These are phyloP conservation scores for Tachina lurida DNA, from an alignment of 2,888 invertebrate species.

Conservation along the genomic window DNA sequence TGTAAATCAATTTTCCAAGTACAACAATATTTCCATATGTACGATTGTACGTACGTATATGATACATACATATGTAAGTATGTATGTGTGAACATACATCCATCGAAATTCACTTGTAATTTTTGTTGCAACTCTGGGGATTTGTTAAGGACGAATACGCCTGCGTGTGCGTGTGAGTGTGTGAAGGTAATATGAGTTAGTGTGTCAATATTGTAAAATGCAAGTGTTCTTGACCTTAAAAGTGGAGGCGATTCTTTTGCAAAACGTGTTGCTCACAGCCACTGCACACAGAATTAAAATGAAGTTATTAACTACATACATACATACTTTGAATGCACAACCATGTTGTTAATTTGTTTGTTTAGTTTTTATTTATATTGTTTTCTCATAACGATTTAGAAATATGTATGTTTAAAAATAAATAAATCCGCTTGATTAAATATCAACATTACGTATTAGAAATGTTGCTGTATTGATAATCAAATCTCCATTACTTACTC, in stretches of 20 bases:
- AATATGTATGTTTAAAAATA: conserved; percentile 45
- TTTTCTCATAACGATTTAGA: conserved; percentile 43
- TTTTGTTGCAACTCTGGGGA: conserved; percentile 31
- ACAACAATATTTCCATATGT: background rate
- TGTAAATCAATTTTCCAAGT: conserved; percentile 6
- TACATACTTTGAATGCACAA: conserved; percentile 43
- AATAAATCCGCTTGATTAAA: conserved; percentile 66
- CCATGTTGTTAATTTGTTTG: conserved; percentile 26
- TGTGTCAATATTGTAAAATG: conserved; percentile 48
- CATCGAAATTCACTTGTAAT: background rate
- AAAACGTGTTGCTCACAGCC: conserved; percentile 30
- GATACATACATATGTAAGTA: background rate
- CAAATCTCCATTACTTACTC: conserved; percentile 50
- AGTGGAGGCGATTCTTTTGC: conserved; percentile 38
- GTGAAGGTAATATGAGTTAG: conserved; percentile 40
- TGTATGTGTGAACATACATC: background rate
- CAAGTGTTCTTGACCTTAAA: conserved; percentile 64
- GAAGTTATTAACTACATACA: conserved; percentile 41
- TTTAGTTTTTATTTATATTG: conserved; percentile 18
- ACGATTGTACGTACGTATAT: background rate
- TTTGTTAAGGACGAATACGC: conserved; percentile 15
- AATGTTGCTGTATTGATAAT: conserved; percentile 57
- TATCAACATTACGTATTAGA: conserved; percentile 48
- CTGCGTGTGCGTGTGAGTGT: background rate
- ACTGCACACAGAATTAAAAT: conserved; percentile 31